Conservation (phyloP, 2,113 vertebrate species). For the Callopanchax toddi region DNA sequence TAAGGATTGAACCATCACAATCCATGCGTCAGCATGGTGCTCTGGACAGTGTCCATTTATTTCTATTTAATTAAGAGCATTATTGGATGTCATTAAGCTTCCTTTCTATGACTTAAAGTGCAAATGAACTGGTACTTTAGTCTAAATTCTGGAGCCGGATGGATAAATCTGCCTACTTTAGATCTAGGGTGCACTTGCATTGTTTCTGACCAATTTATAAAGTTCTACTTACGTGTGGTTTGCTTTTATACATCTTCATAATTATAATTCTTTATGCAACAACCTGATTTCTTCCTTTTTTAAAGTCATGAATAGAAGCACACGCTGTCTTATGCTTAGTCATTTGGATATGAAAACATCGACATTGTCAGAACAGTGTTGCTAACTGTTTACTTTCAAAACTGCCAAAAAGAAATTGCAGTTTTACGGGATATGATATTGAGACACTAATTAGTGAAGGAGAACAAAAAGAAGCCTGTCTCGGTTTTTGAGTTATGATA, state of each 20-base stretch:
- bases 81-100: neutral
- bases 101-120: neutral
- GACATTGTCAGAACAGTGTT: neutral
- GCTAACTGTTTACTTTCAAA: neutral
- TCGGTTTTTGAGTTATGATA: too few species aligned
- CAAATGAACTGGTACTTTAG: neutral
- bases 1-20: constrained; percentile 17
- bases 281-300: neutral
- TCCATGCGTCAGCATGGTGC: constrained; percentile 20
- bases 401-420: neutral
- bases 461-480: too few species aligned
- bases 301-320: neutral
- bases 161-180: neutral
- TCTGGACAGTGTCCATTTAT: neutral
- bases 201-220: neutral
- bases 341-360: neutral
- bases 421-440: neutral
- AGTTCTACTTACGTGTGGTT: neutral
- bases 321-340: neutral
- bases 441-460: too few species aligned
- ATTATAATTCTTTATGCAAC: too few species aligned
- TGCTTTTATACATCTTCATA: neutral
- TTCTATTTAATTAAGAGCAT: neutral
- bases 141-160: neutral
- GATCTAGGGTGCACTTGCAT: neutral